Base-by-base conservation (phyloP, 1,140 invertebrate species). In the Sycophila sp. region DNA sequence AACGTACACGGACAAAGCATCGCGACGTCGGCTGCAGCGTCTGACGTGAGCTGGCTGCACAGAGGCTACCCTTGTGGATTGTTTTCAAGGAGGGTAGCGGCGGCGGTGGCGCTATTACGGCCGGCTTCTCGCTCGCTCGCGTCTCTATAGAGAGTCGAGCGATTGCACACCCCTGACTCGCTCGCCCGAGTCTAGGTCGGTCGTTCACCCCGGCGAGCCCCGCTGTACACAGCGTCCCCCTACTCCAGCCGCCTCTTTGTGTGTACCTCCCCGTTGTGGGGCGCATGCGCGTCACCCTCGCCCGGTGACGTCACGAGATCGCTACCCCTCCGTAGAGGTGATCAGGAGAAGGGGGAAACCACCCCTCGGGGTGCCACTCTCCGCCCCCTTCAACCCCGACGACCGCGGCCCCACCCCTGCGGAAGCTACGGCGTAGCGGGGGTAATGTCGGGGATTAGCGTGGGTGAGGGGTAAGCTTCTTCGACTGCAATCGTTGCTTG, bases 151-250 rank as follows among this genome's bases (percentile, higher is more conserved):
- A 36, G 28, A 30, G 10, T 8, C 17, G 32, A 77, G 75, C 76
- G 77, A 78, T 80, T 80, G 82, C 83, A 83, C 83, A 85, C 83
- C 84, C 84, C 83, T 85, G 83, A 85, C 79, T 83, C 75, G 60
- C 4, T 51, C 10, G 58, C 34, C 36, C 76, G 83, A 85, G 85
- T 86, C 85, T 86, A 86, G 85, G 85, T 86, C 85, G 85, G 85
- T 85, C 85, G 78, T 86, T 85, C 83, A 86, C 78, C 85, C 73
- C 77, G 73, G n/a, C 13, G 22, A 11, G 38, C 19, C 2, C n/a
- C 55, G 11, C 17, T 36, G 30, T 17, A n/a, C 49, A 73, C 72
- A 75, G 73, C 78, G 49, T 75, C 77, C 75, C 76, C 70, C 72
- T 74, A 42, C 36, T 64, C 62, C 56, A 53, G 13, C 69, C 30